phyloP scores from a whole-genome alignment of 2,888 invertebrate species.

The Vannuccia rotundouncinata region DNA sequence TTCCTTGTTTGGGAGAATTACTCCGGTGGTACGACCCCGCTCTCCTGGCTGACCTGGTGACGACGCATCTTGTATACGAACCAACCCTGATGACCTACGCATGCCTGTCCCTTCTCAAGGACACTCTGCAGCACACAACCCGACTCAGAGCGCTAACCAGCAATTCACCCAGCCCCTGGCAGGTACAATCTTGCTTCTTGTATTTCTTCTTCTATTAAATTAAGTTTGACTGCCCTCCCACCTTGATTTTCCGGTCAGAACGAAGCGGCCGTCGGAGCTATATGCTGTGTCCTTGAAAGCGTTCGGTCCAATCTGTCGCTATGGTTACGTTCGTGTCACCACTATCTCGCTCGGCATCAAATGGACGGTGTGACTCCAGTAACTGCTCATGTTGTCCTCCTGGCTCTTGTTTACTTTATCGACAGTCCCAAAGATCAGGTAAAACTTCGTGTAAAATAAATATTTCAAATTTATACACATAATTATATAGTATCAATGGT shows the following conservation, averaged over 20 bases:
- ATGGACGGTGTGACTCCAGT: constrained; percentile 3
- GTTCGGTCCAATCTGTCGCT: constrained; percentile 12
- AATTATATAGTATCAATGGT: no score
- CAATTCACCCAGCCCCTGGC: constrained; percentile 32
- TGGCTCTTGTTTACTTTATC: neutral
- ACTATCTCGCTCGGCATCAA: constrained; percentile 33
- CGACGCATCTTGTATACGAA: constrained; percentile 43
- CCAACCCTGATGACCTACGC: constrained; percentile 32
- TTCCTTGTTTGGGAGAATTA: constrained; percentile 50
- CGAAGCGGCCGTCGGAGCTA: neutral
- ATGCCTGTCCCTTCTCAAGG: constrained; percentile 45
- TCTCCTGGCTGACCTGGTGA: constrained; percentile 46
- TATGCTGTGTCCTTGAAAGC: neutral
- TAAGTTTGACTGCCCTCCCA: neutral
- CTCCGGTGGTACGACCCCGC: constrained; percentile 51
- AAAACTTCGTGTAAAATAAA: no score
- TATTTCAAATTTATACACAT: no score
- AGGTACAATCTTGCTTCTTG: constrained; percentile 18
- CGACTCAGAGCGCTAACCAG: neutral
- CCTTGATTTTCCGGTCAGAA: no score
- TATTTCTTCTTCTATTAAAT: neutral
- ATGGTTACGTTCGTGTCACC: constrained; percentile 37
- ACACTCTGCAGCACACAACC: constrained; percentile 26
- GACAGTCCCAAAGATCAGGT: neutral
- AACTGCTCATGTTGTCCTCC: constrained; percentile 17